phyloP scores from a whole-genome alignment of 35 echinoderm and acorn worm species.

The Ophiothrix spiculata region DNA sequence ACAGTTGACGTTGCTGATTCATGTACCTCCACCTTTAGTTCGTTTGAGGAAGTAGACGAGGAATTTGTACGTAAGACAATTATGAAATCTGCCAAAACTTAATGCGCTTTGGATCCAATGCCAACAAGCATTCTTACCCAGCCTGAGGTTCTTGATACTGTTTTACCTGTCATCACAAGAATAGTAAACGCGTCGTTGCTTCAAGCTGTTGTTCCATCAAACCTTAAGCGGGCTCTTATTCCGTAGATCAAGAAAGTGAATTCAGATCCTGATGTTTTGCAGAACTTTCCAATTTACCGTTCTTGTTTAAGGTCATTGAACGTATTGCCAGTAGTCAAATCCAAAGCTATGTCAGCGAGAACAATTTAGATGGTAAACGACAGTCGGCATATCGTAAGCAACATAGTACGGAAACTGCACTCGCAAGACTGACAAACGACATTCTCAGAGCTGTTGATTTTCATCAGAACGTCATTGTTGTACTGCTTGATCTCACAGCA shows the following conservation, averaged over 20 bases:
- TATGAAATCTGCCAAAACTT: background rate
- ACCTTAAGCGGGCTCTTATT: background rate
- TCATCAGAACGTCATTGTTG: background rate
- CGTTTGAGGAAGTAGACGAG: background rate
- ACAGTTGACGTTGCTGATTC: background rate
- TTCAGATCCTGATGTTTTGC: background rate
- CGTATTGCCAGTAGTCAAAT: slow-evolving; percentile 18
- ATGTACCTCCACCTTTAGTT: background rate
- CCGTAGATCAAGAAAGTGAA: slow-evolving; percentile 17
- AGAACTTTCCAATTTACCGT: slow-evolving; percentile 39
- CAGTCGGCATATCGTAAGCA: slow-evolving; percentile 49
- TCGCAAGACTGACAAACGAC: background rate
- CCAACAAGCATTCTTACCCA: background rate
- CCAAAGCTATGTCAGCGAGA: background rate
- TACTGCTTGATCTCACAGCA: slow-evolving; percentile 17
- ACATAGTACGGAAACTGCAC: slow-evolving; percentile 37
- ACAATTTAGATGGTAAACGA: slow-evolving; percentile 6
- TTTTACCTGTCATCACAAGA: background rate
- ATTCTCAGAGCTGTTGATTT: background rate
- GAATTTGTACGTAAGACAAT: slow-evolving; percentile 3
- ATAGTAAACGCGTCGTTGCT: background rate
- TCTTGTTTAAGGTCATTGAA: slow-evolving; percentile 48
- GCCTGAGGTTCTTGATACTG: background rate
- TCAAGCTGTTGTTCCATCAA: background rate
- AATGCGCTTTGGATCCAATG: background rate